Evolutionary conservation across 2,888 invertebrate species (phyloP), one percentile per base, ranked within the genome.

Genomic region (Drosophila emarginata): DNA sequence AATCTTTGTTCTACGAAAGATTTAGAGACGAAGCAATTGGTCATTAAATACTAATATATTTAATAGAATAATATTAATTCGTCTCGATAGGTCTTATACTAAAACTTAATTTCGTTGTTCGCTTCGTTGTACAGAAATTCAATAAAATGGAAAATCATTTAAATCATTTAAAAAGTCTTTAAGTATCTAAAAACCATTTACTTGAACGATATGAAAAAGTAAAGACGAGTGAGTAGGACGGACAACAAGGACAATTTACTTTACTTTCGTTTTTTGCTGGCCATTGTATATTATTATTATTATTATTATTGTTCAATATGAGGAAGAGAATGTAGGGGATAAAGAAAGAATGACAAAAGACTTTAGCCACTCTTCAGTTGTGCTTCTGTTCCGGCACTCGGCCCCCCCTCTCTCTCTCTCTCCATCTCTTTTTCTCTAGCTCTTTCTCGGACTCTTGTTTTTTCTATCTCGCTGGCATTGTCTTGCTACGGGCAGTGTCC

Each of bases 321-420:
- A 21, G 45, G 45, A 11, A 12, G 45, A 18, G 18, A 45, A 12
- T 21, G 45, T 45, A 45, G 18, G 21, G 45, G 32, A 32, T 21
- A 45, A 21, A 21, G 12, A 76, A 75, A 78, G 78, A 75, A 77
- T 72, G 60, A 77, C 67, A 75, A 78, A 60, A 45, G 67, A 77
- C 67, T 75, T 61, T 21, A 58, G 65, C 54, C 37, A 51, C 28
- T 45, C 45, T 45, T 21, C 45, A 45, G 45, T 45, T 45, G 15
- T 18, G 18, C 45, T 45, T 45, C 45, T 45, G 18, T 45, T 21
- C 18, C 21, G 45, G 18, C 45, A 45, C 14, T 45, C 45, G 7
- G 9, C 23, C n/a, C 2, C n/a, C 14, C 4, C 14, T 11, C 32
- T 9, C 32, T 11, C 32, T 32, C 15, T 11, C 26, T 15, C 12